Evolutionary conservation across 1,140 invertebrate species (phyloP), one percentile per base, ranked within the genome.

Genomic region (Drosophila oshimai): DNA sequence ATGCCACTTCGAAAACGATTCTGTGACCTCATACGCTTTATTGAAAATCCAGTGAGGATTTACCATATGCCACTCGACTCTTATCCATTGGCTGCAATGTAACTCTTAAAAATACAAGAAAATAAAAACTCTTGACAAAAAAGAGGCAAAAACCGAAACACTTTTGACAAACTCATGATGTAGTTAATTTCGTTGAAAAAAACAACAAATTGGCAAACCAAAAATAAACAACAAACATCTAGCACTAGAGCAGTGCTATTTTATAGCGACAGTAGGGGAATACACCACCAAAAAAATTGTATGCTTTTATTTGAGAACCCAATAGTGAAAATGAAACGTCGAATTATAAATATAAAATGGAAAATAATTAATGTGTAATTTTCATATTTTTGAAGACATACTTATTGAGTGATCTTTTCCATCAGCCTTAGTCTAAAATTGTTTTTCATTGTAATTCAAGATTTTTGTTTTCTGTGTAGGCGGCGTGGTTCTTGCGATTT

Each of bases 111-210:
- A 60, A 71, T 45, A 46, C 22, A 34, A 42, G 15, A 31, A 46
- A 34, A 64, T n/a, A n/a, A 10, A 17, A 7, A 13, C 4, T 1
- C 22, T 13, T 13, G 22, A 50, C 13, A 36, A 33, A 39, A 13
- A 39, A 53, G 6, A n/a, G n/a, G n/a, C 6, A 28, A 33, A 37
- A 46, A 26, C 24, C 6, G 26, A 33, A 64, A 53, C 55, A 69
- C 51, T 83, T 74, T 84, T 84, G 80, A 86, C 79, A 86, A 84
- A 84, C 69, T 75, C 79, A 72, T 79, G 74, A 79, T 86, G 67
- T 75, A 87, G 84, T 86, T 86, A 80, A 87, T 80, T 87, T 76
- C 37, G 49, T 17, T 55, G 39, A 65, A 46, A 51, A 74, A 60
- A 64, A 57, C 39, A 71, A 62, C 61, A 84, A 86, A 86, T 87